A percentile compares a stretch with the other conserved stretches of the same genome.
phyloP scores from a whole-genome alignment of 2,113 vertebrate genomes.

The Microtus oregoni region DNA sequence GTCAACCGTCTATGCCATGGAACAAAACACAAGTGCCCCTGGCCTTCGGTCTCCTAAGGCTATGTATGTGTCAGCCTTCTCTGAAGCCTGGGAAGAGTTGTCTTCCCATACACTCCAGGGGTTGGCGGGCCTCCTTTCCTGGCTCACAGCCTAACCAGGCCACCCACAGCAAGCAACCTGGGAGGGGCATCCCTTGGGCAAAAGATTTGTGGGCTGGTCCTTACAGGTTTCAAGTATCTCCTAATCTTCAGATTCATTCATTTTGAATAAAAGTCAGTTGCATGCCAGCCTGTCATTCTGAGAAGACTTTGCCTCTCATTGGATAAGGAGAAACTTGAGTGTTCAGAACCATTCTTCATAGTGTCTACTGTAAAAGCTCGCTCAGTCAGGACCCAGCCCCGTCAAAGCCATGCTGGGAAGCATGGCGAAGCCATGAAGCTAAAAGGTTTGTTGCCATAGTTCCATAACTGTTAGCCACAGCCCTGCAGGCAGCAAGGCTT shows the following conservation, averaged over 20 bases:
- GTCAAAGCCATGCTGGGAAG: too few species aligned
- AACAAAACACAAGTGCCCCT: not conserved
- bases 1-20: fast-evolving
- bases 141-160: not conserved
- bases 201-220: not conserved
- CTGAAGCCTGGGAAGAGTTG: not conserved
- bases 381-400: not conserved
- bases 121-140: not conserved
- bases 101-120: not conserved
- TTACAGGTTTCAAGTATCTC: not conserved
- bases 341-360: not conserved
- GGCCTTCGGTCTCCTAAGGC: not conserved
- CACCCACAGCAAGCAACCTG: not conserved
- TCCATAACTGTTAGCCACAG: not conserved
- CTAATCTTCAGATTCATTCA: not conserved
- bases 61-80: not conserved
- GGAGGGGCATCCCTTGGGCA: not conserved
- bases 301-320: not conserved
- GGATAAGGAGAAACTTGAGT: not conserved
- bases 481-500: not conserved
- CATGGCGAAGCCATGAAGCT: too few species aligned
- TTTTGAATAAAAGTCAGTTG: not conserved
- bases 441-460: not conserved
- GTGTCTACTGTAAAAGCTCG: too few species aligned
- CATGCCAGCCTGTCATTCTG: not conserved